Evolutionary conservation across 2,888 invertebrate genomes (phyloP).

Genomic region (Machimus rusticus): DNA sequence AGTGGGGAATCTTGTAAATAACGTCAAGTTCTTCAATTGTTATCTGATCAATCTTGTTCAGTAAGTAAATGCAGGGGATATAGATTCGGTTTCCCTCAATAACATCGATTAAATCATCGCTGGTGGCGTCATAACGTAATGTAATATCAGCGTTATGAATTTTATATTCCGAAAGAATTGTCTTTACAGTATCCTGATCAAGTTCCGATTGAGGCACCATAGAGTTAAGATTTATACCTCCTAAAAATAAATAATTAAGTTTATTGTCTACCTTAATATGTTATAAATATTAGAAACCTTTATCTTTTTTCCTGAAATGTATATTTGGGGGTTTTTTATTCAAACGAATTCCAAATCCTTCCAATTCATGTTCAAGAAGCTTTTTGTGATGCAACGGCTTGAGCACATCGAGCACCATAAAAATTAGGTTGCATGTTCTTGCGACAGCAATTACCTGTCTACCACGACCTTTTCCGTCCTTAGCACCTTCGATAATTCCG

Average conservation of each 20-base stretch:
- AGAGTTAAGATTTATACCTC: slow-evolving; percentile 93
- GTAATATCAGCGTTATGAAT: slow-evolving; percentile 99
- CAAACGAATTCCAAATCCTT: slow-evolving; percentile 95
- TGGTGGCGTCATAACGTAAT: slow-evolving; percentile 90
- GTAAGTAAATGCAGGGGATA: slow-evolving; percentile 96
- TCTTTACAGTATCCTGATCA: slow-evolving; percentile 93
- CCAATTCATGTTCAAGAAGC: slow-evolving; percentile 95
- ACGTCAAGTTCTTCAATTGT: slow-evolving; percentile 96
- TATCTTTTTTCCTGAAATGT: slow-evolving; percentile 94
- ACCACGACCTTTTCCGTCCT: slow-evolving; percentile 99
- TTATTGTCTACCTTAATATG: neutral
- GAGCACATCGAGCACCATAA: slow-evolving; percentile 95
- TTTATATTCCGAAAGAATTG: slow-evolving; percentile 96
- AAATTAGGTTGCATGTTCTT: slow-evolving; percentile 95
- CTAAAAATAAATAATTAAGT: slow-evolving; percentile 31
- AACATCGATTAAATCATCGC: slow-evolving; percentile 97
- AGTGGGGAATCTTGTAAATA: slow-evolving; percentile 99
- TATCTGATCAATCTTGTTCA: slow-evolving; percentile 98
- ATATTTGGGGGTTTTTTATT: slow-evolving; percentile 99
- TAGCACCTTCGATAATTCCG: slow-evolving; percentile 99
- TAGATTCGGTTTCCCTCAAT: slow-evolving; percentile 99
- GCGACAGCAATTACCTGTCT: slow-evolving; percentile 99
- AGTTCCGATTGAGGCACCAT: slow-evolving; percentile 93
- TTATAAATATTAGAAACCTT: slow-evolving; percentile 65
- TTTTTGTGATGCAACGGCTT: slow-evolving; percentile 97